Conservation (phyloP, 2,113 vertebrate genomes). For the Pholis gunnellus region DNA sequence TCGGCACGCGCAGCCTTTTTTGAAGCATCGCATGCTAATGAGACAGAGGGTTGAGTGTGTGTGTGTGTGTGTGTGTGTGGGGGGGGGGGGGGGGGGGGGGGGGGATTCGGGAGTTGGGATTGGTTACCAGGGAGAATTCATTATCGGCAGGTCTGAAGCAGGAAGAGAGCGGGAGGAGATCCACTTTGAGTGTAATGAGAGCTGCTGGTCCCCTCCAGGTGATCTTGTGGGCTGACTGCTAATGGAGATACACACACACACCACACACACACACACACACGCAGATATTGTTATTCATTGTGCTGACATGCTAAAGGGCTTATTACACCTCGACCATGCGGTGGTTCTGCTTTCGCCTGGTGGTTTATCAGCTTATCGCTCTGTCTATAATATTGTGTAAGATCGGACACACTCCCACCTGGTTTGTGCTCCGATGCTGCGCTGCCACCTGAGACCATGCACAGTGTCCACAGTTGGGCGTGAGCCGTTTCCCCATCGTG, state of each 20-base stretch:
- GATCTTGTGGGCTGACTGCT: constrained; percentile 38
- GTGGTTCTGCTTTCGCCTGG: constrained; percentile 7
- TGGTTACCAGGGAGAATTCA: constrained; percentile 46
- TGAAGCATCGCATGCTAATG: constrained; percentile 64
- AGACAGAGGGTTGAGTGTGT: neutral
- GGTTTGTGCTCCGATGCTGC: neutral
- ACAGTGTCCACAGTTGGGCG: neutral
- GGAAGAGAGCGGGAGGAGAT: constrained; percentile 27
- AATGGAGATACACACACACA: constrained; percentile 11
- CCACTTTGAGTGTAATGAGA: constrained; percentile 35
- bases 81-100: neutral
- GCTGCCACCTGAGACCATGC: neutral
- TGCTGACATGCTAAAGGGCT: constrained; percentile 22
- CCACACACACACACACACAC: constrained; percentile 14
- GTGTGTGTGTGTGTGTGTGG: too few species aligned
- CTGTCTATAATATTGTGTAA: constrained; percentile 1
- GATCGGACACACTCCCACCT: neutral
- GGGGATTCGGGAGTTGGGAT: constrained; percentile 22
- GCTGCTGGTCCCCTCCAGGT: constrained; percentile 36
- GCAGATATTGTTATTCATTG: constrained; percentile 7
- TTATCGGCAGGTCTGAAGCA: constrained; percentile 36
- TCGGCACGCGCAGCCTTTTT: constrained; percentile 29
- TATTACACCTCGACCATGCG: constrained; percentile 21
- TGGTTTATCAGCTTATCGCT: constrained; percentile 11
- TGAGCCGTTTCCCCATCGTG: neutral